Conservation (phyloP, 2,113 vertebrate genomes). For the Colaptes auratus region DNA sequence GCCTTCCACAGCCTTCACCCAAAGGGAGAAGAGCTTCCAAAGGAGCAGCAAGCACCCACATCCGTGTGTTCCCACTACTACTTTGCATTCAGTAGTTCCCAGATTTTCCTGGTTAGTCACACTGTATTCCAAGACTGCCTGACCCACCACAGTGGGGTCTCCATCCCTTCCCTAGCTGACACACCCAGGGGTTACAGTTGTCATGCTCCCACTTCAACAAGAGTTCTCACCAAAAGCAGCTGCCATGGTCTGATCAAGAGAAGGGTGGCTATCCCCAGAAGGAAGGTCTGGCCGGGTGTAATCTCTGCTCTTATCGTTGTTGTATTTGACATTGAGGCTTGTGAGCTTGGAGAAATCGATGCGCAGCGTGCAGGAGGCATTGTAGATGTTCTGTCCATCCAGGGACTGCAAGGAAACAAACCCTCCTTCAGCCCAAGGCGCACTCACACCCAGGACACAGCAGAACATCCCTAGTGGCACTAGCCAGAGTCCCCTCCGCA, state of each 20-base stretch:
- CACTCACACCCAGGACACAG: neutral
- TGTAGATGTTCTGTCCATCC: slow-evolving; percentile 97
- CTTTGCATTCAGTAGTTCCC: neutral
- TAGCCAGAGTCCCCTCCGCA: too few relatives aligned
- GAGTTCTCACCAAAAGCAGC: slow-evolving; percentile 87
- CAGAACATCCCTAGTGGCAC: neutral
- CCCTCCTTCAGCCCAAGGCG: neutral
- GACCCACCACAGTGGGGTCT: neutral
- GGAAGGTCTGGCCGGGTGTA: slow-evolving; percentile 94
- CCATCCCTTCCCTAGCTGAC: neutral
- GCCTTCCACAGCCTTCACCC: neutral
- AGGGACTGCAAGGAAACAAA: slow-evolving; percentile 79
- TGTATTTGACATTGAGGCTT: slow-evolving; percentile 95
- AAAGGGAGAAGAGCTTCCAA: neutral
- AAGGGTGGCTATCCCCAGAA: slow-evolving; percentile 88
- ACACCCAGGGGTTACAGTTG: fast-evolving
- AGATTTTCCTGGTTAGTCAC: neutral
- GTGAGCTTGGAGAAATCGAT: slow-evolving; percentile 96
- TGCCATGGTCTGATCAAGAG: slow-evolving; percentile 89
- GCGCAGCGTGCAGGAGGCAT: slow-evolving; percentile 93
- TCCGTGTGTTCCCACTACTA: neutral
- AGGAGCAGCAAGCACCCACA: neutral
- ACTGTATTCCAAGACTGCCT: neutral
- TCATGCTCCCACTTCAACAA: neutral
- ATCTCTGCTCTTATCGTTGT: slow-evolving; percentile 95